Conservation (phyloP, 1,140 invertebrate species). For the Phymastichus coffea region DNA sequence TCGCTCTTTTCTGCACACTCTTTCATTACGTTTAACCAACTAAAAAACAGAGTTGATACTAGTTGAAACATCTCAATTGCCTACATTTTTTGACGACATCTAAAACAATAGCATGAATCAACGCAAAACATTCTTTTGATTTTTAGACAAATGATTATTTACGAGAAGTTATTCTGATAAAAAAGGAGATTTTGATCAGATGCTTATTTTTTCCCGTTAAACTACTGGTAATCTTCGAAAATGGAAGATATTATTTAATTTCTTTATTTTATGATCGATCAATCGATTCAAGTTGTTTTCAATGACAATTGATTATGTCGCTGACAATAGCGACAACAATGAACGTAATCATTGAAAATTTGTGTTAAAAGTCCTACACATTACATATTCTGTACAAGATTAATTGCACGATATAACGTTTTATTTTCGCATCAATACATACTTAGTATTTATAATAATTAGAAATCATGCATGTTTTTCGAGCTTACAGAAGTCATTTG, state of each 20-base stretch:
- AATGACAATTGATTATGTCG: conserved; percentile 30
- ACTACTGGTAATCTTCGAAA: conserved; percentile 24
- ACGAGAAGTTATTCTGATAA: background rate
- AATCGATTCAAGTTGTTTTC: conserved; percentile 37
- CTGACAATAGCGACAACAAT: conserved; percentile 19
- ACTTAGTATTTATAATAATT: conserved; percentile 38
- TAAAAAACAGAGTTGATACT: background rate
- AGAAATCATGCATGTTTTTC: conserved; percentile 33
- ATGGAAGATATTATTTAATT: conserved; percentile 19
- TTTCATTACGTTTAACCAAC: background rate
- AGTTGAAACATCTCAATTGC: background rate
- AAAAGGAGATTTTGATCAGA: conserved; percentile 23
- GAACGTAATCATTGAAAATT: conserved; percentile 22
- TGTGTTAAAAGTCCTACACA: conserved; percentile 29
- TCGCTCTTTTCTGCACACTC: conserved; percentile 5
- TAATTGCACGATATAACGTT: conserved; percentile 33
- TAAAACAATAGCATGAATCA: background rate
- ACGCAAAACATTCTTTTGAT: too few species aligned
- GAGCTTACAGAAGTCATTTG: conserved; percentile 33
- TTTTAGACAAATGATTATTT: too few species aligned
- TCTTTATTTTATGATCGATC: conserved; percentile 24
- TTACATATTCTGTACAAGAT: conserved; percentile 36
- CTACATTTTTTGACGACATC: background rate
- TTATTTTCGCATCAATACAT: conserved; percentile 30
- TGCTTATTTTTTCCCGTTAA: conserved; percentile 21